phyloP scores from a whole-genome alignment of 2,888 invertebrate genomes.

The Synanthedon formicaeformis region DNA sequence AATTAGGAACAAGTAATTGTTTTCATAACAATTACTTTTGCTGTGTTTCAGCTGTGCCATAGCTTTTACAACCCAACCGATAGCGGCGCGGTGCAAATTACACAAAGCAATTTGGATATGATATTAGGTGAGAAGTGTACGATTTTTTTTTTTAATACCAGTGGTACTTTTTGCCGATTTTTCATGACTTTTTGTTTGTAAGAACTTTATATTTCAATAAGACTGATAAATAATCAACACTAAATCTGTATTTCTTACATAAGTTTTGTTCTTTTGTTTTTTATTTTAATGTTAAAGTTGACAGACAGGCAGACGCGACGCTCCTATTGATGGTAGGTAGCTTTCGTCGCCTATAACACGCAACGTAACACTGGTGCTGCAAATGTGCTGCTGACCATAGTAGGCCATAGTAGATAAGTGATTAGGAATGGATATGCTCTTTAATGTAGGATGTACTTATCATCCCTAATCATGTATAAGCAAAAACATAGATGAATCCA shows the following conservation, averaged over 20 bases:
- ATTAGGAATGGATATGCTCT: too few species aligned
- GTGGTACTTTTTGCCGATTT: background rate
- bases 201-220: background rate
- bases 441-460: too few species aligned
- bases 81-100: constrained; percentile 86
- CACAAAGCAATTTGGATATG: constrained; percentile 84
- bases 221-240: background rate
- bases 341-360: too few species aligned
- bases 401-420: too few species aligned
- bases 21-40: constrained; percentile 17
- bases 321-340: too few species aligned
- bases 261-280: too few species aligned
- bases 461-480: too few species aligned
- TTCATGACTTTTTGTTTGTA: too few species aligned
- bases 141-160: background rate
- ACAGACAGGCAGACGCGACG: too few species aligned
- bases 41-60: constrained; percentile 63
- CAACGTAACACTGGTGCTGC: too few species aligned
- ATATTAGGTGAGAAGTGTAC: constrained; percentile 77
- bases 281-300: background rate
- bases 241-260: background rate
- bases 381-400: too few species aligned
- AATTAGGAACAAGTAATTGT: constrained; percentile 45
- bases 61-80: constrained; percentile 81
- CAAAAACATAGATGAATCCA: too few species aligned